A percentile compares a stretch with the other conserved stretches of the same genome.
Evolutionary conservation across 2,888 invertebrate genomes (phyloP).

Genomic region (Parnassius mnemosyne): DNA sequence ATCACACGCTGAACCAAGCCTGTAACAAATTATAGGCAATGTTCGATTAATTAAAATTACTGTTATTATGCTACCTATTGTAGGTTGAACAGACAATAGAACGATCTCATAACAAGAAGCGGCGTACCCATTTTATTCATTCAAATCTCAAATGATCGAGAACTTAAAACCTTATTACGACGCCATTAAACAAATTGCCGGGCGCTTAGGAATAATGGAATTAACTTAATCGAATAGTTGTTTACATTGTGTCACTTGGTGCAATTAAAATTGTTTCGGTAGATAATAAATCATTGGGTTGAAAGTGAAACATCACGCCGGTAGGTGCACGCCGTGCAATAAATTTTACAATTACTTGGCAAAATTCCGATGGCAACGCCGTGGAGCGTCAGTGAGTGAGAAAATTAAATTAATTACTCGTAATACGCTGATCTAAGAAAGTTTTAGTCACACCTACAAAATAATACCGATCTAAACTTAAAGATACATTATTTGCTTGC

Average conservation of each 20-base stretch:
- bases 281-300: constrained; percentile 76
- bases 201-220: constrained; percentile 64
- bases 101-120: neutral
- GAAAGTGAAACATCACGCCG: constrained; percentile 78
- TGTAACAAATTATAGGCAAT: no score
- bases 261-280: constrained; percentile 79
- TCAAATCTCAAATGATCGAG: constrained; percentile 17
- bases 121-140: constrained; percentile 5
- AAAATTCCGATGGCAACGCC: constrained; percentile 66
- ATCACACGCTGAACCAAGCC: no score
- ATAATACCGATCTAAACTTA: constrained; percentile 6
- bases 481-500: no score
- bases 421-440: constrained; percentile 32
- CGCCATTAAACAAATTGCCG: constrained; percentile 72
- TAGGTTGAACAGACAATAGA: neutral
- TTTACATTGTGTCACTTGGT: constrained; percentile 77
- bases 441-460: constrained; percentile 23
- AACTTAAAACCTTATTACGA: constrained; percentile 40
- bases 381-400: constrained; percentile 50
- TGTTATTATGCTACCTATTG: neutral
- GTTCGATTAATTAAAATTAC: neutral
- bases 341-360: constrained; percentile 76
- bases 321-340: constrained; percentile 75
- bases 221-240: constrained; percentile 81
- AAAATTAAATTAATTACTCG: constrained; percentile 72